Evolutionary conservation across 2,113 vertebrate species (phyloP), one percentile per base, ranked within the genome.

Genomic region (Vanacampus margaritifer): DNA sequence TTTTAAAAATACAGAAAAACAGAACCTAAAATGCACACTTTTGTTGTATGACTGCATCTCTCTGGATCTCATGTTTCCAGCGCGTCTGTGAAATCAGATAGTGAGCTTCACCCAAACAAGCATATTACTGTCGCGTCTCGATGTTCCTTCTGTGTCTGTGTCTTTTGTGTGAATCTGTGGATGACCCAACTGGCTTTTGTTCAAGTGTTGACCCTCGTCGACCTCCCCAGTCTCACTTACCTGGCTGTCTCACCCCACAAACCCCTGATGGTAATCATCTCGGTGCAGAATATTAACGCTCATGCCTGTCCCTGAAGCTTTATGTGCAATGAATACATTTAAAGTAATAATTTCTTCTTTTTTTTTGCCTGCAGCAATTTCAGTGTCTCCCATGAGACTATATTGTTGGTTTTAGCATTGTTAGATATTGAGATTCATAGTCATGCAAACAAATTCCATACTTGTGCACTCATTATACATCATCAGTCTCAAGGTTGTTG

Each of bases 271-370:
- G 73, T 84, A 87, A 85, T 84, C 83, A 82, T 69, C 76, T 68
- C 64, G 78, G 67, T 76, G 73, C 59, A 66, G 67, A 65, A 76
- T 80, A 84, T 84, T 85, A 80, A 73, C 78, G 78, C 68, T 74
- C 51, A 86, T 84, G 79, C 57, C 66, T 74, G 73, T 83, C 73
- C 84, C 86, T 86, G 77, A 68, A 74, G 78, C 79, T 80, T 75
- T 73, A 73, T 78, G 61, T 72, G 78, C 78, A 80, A 74, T 78
- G 77, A 39, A 72, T 71, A 51, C 9, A 50, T 50, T 50, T 50
- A 50, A 50, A 19, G 21, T 50, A 50, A n/a, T 7, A 50, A 21
- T n/a, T 50, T n/a, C 43, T 9, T 48, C 9, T 48, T 48, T 45
- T 45, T 50, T 50, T 50, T 50, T n/a, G 48, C 21, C 48, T 50